Evolutionary conservation across 1,140 invertebrate genomes (phyloP).

Genomic region (Ooceraea biroi): DNA sequence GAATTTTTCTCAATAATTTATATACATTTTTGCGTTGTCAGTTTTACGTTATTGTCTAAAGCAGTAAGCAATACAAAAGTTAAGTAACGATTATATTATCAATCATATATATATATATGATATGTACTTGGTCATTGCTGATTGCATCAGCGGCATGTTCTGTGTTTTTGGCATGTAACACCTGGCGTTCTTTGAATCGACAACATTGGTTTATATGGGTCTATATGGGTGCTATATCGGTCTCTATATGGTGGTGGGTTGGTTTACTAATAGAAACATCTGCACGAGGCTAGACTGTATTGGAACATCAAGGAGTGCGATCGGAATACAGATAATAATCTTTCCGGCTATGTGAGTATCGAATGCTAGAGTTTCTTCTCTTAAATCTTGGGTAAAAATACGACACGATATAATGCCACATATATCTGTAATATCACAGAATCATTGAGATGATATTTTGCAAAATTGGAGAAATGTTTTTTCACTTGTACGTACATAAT

Average conservation of each 20-base stretch:
- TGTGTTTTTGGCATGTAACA: slow-evolving; percentile 84
- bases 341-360: slow-evolving; percentile 83
- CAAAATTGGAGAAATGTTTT: slow-evolving; percentile 2
- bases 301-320: slow-evolving; percentile 86
- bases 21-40: slow-evolving; percentile 23
- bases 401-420: slow-evolving; percentile 13
- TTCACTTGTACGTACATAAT: not conserved
- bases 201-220: slow-evolving; percentile 80
- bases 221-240: slow-evolving; percentile 74
- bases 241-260: slow-evolving; percentile 86
- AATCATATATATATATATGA: slow-evolving; percentile 74
- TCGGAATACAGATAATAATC: slow-evolving; percentile 83
- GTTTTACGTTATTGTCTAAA: slow-evolving; percentile 2
- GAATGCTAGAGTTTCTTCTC: slow-evolving; percentile 56
- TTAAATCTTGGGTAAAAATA: slow-evolving; percentile 62
- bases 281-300: slow-evolving; percentile 88
- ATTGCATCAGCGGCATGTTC: slow-evolving; percentile 85
- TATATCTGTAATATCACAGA: slow-evolving; percentile 6
- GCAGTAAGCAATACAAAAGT: slow-evolving; percentile 36
- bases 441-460: not conserved
- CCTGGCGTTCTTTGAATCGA: slow-evolving; percentile 80
- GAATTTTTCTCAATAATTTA: not conserved
- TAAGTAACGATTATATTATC: not conserved
- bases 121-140: slow-evolving; percentile 84
- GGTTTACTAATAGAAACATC: slow-evolving; percentile 88